Evolutionary conservation across 1,140 invertebrate genomes (phyloP).

Genomic region (Tyrophagus putrescentiae): DNA sequence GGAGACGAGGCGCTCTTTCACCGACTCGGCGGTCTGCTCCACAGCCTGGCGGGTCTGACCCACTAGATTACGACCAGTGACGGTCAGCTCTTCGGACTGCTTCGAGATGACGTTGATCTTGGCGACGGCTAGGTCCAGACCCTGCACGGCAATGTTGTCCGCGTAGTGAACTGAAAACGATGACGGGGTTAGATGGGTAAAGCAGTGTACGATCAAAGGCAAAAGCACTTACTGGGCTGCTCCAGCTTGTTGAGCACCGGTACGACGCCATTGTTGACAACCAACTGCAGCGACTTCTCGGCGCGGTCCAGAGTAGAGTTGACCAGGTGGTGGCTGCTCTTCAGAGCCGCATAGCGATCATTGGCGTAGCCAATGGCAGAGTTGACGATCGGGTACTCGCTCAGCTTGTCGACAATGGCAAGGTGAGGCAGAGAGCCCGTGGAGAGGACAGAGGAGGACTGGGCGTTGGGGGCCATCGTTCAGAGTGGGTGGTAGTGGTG

Average conservation of each 20-base stretch:
- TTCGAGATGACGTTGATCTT: background rate
- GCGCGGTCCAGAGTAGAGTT: background rate
- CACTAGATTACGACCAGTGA: background rate
- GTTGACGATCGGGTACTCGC: background rate
- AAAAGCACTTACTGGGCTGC: conserved; percentile 11
- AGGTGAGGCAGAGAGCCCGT: background rate
- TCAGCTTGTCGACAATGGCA: background rate
- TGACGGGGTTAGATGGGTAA: background rate
- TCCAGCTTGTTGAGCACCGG: conserved; percentile 5
- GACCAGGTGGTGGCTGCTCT: background rate
- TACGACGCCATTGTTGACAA: background rate
- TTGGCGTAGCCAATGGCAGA: background rate
- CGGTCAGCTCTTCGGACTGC: no score
- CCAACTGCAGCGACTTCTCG: background rate
- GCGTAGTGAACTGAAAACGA: background rate
- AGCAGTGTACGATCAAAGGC: background rate
- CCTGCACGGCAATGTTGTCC: background rate
- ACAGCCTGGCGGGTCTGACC: background rate
- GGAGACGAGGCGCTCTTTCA: background rate
- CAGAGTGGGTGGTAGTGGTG: background rate
- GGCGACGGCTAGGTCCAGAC: background rate
- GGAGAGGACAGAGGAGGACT: background rate
- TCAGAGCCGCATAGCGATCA: background rate
- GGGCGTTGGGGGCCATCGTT: background rate
- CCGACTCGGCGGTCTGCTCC: background rate